A percentile compares a stretch with the other conserved stretches of the same genome.
phyloP scores from a whole-genome alignment of 2,888 invertebrate genomes.

The Vesta saturnalis region DNA sequence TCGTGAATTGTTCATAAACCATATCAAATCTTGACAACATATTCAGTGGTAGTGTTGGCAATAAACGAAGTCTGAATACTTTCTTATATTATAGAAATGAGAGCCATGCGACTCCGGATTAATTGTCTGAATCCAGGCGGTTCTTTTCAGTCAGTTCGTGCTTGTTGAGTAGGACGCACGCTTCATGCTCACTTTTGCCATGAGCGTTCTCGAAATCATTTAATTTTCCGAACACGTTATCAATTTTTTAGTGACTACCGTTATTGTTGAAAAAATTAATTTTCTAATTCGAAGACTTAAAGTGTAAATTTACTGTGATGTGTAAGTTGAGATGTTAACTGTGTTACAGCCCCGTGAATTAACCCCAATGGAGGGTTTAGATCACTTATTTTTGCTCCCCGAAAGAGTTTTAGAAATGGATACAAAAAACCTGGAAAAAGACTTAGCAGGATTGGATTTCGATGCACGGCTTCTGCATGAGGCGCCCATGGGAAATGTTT shows the following conservation, averaged over 20 bases:
- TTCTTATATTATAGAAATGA: conserved; percentile 39
- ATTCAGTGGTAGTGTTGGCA: conserved; percentile 27
- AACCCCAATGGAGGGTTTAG: conserved; percentile 65
- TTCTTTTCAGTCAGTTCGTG: conserved; percentile 30
- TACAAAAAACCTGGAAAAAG: conserved; percentile 65
- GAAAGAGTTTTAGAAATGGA: conserved; percentile 67
- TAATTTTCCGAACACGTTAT: not conserved
- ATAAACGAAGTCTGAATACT: conserved; percentile 37
- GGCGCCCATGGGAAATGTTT: conserved; percentile 67
- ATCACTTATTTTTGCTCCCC: conserved; percentile 67
- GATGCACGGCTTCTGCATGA: conserved; percentile 65
- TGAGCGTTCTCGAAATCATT: too few relatives aligned
- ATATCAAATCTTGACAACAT: conserved; percentile 13
- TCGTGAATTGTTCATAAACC: conserved; percentile 4
- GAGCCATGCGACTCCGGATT: conserved; percentile 28
- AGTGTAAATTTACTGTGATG: conserved; percentile 17
- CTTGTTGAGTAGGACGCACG: conserved; percentile 22
- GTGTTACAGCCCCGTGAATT: conserved; percentile 47
- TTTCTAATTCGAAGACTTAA: too few relatives aligned
- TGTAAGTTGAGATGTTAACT: conserved; percentile 41
- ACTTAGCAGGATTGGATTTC: conserved; percentile 67
- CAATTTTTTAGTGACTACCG: not conserved
- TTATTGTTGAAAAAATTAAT: conserved; percentile 2
- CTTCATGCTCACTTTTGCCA: conserved; percentile 19
- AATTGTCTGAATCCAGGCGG: conserved; percentile 22